Percentiles rank a stretch among this genome's conserved stretches.
These are phyloP conservation scores for Macrobrachium rosenbergii DNA, from an alignment of 1,140 invertebrate species.

Conservation along the genomic window DNA sequence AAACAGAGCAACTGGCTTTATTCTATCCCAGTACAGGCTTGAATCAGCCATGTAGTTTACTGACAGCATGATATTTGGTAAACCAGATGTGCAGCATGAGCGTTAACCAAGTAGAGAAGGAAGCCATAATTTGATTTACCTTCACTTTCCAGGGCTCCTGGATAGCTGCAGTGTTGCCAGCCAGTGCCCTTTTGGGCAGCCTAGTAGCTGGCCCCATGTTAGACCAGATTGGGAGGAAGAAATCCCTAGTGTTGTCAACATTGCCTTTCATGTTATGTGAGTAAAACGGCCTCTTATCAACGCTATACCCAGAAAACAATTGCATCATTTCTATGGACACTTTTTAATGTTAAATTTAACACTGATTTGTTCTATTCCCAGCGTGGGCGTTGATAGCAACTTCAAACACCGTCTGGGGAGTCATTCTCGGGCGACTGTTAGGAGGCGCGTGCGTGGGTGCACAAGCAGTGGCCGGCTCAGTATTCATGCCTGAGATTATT, in stretches of 20 bases:
- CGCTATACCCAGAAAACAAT: background rate
- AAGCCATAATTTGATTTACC: no score
- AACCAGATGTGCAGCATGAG: no score
- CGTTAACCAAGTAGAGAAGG: no score
- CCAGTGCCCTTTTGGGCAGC: slow-evolving; percentile 27
- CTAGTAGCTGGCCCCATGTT: slow-evolving; percentile 23
- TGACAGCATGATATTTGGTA: no score
- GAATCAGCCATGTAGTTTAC: no score
- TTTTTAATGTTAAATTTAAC: background rate
- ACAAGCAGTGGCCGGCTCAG: slow-evolving; percentile 27
- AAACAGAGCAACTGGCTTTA: no score
- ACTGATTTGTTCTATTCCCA: background rate
- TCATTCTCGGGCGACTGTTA: slow-evolving; percentile 38
- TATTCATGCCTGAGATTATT: slow-evolving; percentile 47
- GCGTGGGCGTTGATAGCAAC: slow-evolving; percentile 49
- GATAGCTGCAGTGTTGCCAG: slow-evolving; percentile 47
- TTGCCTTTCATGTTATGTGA: slow-evolving; percentile 28
- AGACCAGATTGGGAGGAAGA: slow-evolving; percentile 19
- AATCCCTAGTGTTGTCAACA: slow-evolving; percentile 25
- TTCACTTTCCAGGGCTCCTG: slow-evolving; percentile 36
- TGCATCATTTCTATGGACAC: background rate
- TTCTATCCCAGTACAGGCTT: no score
- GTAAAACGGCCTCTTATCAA: background rate
- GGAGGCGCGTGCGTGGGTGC: slow-evolving; percentile 52
- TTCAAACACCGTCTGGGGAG: slow-evolving; percentile 3